phyloP scores from a whole-genome alignment of 2,113 vertebrate genomes.

The Barnardius zonarius region DNA sequence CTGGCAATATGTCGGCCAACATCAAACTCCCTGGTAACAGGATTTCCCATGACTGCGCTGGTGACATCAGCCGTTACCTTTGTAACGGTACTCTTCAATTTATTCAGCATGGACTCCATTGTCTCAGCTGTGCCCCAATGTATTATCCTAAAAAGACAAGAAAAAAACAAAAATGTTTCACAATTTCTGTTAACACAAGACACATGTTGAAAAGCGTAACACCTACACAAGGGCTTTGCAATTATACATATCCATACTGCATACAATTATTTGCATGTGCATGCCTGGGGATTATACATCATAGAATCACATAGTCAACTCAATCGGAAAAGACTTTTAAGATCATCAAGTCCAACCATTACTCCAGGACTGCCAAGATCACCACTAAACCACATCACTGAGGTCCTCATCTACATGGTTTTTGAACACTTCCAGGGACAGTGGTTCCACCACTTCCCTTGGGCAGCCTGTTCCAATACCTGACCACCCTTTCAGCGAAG shows the following conservation, averaged over 20 bases:
- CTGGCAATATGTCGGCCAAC: conserved; percentile 96
- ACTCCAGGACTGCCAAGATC: not conserved
- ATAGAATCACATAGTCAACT: not conserved
- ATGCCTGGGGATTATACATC: not conserved
- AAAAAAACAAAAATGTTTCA: not conserved
- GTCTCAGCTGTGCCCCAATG: conserved; percentile 30
- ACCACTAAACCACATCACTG: not conserved
- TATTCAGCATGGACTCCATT: conserved; percentile 99
- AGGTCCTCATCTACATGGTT: not conserved
- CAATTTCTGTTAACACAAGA: not conserved
- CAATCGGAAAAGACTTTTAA: not conserved
- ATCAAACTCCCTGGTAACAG: conserved; percentile 96
- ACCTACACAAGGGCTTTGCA: not conserved
- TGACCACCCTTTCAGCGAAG: not conserved
- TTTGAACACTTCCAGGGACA: not conserved
- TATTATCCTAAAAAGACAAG: conserved; percentile 47
- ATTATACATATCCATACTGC: not conserved
- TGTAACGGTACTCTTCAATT: conserved; percentile 95
- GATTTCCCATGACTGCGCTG: conserved; percentile 98
- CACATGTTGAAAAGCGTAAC: not conserved
- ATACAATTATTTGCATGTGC: not conserved
- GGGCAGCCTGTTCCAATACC: not conserved
- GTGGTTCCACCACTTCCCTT: not conserved
- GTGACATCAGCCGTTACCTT: conserved; percentile 98
- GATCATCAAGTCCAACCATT: not conserved